Conservation (phyloP, 2,888 invertebrate species). For the Epirrita christyi region DNA sequence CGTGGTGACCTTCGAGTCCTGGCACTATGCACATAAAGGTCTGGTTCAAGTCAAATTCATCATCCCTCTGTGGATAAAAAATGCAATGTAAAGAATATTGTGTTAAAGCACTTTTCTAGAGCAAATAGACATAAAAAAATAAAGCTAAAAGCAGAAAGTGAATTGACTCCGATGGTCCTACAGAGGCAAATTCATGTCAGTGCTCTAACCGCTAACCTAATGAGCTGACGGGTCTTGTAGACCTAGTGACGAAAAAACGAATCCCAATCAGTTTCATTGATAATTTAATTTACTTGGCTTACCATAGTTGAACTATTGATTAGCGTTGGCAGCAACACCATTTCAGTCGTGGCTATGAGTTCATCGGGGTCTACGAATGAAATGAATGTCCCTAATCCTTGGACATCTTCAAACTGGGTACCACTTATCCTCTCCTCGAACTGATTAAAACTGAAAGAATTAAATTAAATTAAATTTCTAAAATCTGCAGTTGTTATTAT, state of each 20-base stretch:
- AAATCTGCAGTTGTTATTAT: background rate
- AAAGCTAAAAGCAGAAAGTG: background rate
- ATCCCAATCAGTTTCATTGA: too few relatives aligned
- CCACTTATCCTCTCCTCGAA: conserved; percentile 35
- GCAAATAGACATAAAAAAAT: too few relatives aligned
- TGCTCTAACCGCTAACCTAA: too few relatives aligned
- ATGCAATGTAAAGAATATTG: too few relatives aligned
- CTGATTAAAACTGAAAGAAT: conserved; percentile 37
- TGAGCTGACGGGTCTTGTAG: too few relatives aligned
- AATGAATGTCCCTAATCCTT: conserved; percentile 49
- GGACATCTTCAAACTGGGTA: conserved; percentile 25
- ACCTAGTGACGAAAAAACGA: too few relatives aligned
- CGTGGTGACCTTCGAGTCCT: conserved; percentile 57
- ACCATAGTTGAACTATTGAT: conserved; percentile 29
- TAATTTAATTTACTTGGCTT: conserved; percentile 2
- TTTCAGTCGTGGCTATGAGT: conserved; percentile 47
- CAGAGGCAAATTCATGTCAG: too few relatives aligned
- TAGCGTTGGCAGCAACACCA: conserved; percentile 39
- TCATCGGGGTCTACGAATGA: conserved; percentile 52
- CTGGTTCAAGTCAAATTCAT: conserved; percentile 49
- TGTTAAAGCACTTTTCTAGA: too few relatives aligned
- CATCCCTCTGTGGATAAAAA: conserved; percentile 45
- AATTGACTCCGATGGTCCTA: too few relatives aligned
- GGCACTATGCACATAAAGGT: conserved; percentile 56
- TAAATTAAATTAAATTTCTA: background rate